Conservation (phyloP, 2,797 vertebrate species). For the Coracias cyanogaster region DNA sequence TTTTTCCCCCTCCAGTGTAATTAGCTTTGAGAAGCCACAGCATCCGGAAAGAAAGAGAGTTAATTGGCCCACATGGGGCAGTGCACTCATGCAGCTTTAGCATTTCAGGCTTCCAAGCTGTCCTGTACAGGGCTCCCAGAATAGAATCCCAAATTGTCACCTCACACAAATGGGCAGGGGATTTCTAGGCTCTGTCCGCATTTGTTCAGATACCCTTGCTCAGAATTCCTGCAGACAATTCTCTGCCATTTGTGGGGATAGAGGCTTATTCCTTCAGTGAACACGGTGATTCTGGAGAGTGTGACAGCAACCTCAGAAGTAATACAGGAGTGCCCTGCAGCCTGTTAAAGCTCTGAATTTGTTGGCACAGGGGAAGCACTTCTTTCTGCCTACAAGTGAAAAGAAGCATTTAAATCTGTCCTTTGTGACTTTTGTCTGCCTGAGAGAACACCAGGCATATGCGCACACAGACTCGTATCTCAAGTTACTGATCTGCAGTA, state of each 20-base stretch:
- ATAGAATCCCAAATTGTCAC: neutral
- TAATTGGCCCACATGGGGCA: neutral
- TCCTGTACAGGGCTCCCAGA: neutral
- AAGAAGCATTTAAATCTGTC: neutral
- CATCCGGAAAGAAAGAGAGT: neutral
- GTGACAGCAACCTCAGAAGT: neutral
- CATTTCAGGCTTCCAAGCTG: neutral
- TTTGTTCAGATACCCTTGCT: neutral
- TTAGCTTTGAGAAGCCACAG: neutral
- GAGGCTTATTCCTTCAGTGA: neutral
- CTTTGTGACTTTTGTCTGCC: neutral
- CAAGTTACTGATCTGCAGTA: neutral
- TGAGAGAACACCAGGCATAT: neutral
- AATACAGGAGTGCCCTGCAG: neutral
- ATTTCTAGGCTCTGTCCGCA: neutral
- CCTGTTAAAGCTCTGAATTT: neutral
- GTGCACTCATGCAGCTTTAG: neutral
- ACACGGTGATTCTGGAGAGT: neutral
- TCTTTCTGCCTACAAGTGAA: neutral
- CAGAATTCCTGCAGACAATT: neutral
- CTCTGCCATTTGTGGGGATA: neutral
- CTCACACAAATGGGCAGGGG: neutral
- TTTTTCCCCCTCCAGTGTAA: neutral
- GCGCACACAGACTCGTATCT: fast-evolving
- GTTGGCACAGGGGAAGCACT: neutral